These are phyloP conservation scores for Calephelis perditalis DNA, from an alignment of 2,888 invertebrate genomes.

Conservation along the genomic window DNA sequence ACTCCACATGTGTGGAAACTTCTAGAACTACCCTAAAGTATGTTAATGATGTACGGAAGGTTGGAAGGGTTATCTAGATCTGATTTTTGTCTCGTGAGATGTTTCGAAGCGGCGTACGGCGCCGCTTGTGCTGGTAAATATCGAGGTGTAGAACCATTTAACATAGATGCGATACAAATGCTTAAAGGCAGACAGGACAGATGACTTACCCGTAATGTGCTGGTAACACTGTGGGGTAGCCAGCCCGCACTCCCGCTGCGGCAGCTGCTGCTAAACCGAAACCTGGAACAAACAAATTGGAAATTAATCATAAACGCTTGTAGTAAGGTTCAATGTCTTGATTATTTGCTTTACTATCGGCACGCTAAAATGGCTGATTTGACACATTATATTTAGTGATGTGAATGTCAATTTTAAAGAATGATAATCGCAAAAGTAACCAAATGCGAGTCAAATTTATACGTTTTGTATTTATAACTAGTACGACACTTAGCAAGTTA, in stretches of 20 bases:
- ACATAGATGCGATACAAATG: conserved; percentile 62
- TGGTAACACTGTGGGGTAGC: conserved; percentile 87
- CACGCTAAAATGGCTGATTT: too few species aligned
- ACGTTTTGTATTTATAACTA: too few species aligned
- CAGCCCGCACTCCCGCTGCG: conserved; percentile 85
- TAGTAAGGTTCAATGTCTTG: too few species aligned
- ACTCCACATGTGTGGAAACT: too few species aligned
- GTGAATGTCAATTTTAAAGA: too few species aligned
- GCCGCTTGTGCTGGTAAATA: conserved; percentile 74
- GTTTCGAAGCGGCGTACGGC: conserved; percentile 61
- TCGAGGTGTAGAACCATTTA: conserved; percentile 73
- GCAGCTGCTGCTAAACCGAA: conserved; percentile 68
- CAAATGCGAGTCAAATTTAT: too few species aligned
- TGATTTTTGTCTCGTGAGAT: conserved; percentile 79
- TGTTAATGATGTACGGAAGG: neutral
- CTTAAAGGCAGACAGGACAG: conserved; percentile 30
- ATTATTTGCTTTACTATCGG: too few species aligned
- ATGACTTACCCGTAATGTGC: conserved; percentile 91
- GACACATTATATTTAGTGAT: too few species aligned
- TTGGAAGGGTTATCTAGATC: conserved; percentile 32
- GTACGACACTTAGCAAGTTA: too few species aligned
- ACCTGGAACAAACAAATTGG: conserved; percentile 55
- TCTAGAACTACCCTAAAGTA: neutral
- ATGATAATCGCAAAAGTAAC: too few species aligned
- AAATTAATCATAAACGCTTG: conserved; percentile 33